These are phyloP conservation scores for Andrena praecox DNA, from an alignment of 2,888 invertebrate species.

Conservation along the genomic window DNA sequence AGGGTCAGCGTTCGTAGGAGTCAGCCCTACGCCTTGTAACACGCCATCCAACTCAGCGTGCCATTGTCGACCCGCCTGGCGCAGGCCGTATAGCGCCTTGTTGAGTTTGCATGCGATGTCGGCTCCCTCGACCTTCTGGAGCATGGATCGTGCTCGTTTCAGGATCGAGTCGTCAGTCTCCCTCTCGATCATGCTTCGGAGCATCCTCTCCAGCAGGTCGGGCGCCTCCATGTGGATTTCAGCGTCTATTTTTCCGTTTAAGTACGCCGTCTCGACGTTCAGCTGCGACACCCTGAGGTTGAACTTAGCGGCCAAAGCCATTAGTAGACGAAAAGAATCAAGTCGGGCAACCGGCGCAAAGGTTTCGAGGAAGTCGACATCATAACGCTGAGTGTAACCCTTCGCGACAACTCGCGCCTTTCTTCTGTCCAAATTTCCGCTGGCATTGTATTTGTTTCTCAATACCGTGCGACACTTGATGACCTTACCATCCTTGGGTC, in stretches of 20 bases:
- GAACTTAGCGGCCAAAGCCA: constrained; percentile 44
- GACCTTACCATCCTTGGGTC: constrained; percentile 24
- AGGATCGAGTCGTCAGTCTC: not conserved
- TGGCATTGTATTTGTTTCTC: constrained; percentile 49
- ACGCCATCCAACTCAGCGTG: not conserved
- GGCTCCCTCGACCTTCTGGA: not conserved
- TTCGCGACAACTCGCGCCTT: constrained; percentile 62
- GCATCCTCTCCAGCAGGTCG: not conserved
- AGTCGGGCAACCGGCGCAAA: constrained; percentile 57
- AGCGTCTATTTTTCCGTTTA: not conserved
- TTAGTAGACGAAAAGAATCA: constrained; percentile 34
- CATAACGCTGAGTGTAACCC: constrained; percentile 54
- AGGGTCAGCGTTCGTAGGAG: not conserved
- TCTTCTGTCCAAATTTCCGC: constrained; percentile 47
- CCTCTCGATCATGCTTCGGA: not conserved
- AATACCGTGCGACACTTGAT: constrained; percentile 54
- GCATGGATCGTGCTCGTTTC: not conserved
- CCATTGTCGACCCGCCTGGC: not conserved
- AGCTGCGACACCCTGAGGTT: not conserved
- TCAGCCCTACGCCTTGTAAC: not conserved
- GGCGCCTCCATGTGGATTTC: not conserved
- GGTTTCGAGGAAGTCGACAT: constrained; percentile 59
- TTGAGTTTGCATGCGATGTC: not conserved
- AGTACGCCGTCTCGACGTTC: not conserved
- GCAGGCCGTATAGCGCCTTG: not conserved